phyloP scores from a whole-genome alignment of 2,888 invertebrate genomes.

The Ernsta delagoae region DNA sequence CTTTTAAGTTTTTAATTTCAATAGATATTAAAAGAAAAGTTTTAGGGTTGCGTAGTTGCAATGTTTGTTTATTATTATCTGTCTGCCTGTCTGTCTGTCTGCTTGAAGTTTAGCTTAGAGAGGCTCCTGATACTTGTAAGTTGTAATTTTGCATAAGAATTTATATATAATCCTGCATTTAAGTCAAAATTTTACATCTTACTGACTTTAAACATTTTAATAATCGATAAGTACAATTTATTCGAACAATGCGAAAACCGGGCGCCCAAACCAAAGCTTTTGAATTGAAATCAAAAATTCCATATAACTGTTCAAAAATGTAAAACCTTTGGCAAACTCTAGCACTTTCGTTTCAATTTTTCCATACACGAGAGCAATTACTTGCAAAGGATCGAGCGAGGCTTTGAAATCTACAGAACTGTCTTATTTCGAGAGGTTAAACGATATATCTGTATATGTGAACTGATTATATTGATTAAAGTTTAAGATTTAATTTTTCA shows the following conservation, averaged over 20 bases:
- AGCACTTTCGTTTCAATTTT: conserved; percentile 31
- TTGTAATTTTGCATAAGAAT: no score
- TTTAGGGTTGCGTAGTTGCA: no score
- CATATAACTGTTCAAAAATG: conserved; percentile 10
- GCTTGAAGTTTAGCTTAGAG: no score
- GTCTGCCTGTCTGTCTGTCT: no score
- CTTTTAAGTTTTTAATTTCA: no score
- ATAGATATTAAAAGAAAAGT: no score
- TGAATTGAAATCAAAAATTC: not conserved
- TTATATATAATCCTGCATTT: no score
- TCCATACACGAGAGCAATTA: conserved; percentile 32
- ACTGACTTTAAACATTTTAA: no score
- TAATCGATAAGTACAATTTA: not conserved
- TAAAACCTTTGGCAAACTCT: conserved; percentile 22
- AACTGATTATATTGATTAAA: not conserved
- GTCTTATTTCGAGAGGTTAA: not conserved
- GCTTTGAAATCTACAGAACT: not conserved
- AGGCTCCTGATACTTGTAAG: no score
- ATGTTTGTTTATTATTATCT: no score
- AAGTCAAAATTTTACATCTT: no score
- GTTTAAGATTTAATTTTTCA: no score
- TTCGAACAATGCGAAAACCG: not conserved
- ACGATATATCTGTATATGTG: not conserved
- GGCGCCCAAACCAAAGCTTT: not conserved
- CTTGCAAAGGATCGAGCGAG: conserved; percentile 25